Percentiles rank a stretch among this genome's conserved stretches.
Conservation (phyloP, 1,140 invertebrate species). For the Agrilus planipennis region DNA sequence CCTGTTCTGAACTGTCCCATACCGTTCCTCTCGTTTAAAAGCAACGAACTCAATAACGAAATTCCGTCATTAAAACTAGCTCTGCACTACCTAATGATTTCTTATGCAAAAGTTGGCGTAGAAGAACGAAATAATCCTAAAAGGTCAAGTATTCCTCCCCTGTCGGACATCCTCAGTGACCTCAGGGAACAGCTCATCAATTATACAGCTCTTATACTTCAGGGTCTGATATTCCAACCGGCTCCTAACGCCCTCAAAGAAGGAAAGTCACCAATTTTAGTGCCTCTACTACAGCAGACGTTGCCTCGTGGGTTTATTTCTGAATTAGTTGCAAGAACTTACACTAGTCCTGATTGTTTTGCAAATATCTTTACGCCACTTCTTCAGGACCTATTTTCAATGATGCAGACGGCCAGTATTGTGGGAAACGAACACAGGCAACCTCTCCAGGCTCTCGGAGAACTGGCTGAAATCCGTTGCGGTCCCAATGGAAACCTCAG, state of each 20-base stretch:
- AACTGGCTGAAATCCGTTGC: constrained; percentile 59
- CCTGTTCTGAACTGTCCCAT: constrained; percentile 33
- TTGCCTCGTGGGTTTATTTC: constrained; percentile 55
- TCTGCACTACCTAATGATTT: constrained; percentile 50
- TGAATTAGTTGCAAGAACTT: constrained; percentile 48
- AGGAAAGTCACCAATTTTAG: constrained; percentile 40
- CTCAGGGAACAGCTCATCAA: constrained; percentile 51
- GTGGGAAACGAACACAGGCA: constrained; percentile 57
- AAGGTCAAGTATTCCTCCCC: constrained; percentile 42
- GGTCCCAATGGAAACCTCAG: constrained; percentile 34
- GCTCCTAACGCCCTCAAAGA: constrained; percentile 18
- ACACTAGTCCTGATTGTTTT: constrained; percentile 43
- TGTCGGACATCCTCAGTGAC: constrained; percentile 42
- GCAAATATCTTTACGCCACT: constrained; percentile 58
- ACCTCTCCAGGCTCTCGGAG: constrained; percentile 47
- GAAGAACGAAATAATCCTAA: constrained; percentile 65
- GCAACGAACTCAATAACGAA: constrained; percentile 23
- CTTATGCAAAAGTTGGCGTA: constrained; percentile 51
- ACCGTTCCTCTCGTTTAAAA: constrained; percentile 29
- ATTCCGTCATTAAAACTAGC: constrained; percentile 33
- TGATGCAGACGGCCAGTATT: constrained; percentile 57
- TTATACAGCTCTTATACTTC: constrained; percentile 46
- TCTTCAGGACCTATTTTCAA: constrained; percentile 52
- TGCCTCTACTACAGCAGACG: constrained; percentile 48
- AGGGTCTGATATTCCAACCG: constrained; percentile 31